Evolutionary conservation across 2,888 invertebrate species (phyloP).

Genomic region (Cyclophora albipunctata): DNA sequence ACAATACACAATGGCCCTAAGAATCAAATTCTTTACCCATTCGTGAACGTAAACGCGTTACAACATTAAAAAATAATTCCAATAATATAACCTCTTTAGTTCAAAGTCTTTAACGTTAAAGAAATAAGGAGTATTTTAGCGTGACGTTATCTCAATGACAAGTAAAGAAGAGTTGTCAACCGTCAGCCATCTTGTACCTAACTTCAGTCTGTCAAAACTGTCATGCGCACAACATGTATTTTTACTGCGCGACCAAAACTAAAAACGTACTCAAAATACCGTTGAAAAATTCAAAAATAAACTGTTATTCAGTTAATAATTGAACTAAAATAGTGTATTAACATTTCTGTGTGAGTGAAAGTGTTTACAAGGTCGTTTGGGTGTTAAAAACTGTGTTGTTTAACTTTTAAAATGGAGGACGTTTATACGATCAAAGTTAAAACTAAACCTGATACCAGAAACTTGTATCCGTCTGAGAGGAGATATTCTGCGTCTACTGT

Average conservation of each 20-base stretch:
- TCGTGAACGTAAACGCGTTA: slow-evolving; percentile 10
- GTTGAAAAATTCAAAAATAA: slow-evolving; percentile 8
- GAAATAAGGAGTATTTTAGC: background rate
- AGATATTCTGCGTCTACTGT: slow-evolving; percentile 81
- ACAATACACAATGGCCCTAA: slow-evolving; percentile 8
- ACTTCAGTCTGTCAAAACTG: slow-evolving; percentile 7
- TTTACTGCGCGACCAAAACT: background rate
- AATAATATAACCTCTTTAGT: background rate
- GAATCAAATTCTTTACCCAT: slow-evolving; percentile 7
- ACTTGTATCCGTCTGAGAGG: slow-evolving; percentile 78
- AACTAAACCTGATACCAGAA: slow-evolving; percentile 75
- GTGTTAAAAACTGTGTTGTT: slow-evolving; percentile 14
- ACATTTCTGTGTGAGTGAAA: background rate
- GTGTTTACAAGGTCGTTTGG: slow-evolving; percentile 12
- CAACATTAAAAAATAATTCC: slow-evolving; percentile 1
- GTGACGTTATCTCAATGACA: background rate
- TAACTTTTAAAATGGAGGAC: slow-evolving; percentile 73
- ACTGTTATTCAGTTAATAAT: background rate
- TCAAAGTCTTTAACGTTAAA: background rate
- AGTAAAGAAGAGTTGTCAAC: background rate
- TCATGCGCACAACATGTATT: slow-evolving; percentile 7
- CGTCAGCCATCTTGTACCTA: background rate
- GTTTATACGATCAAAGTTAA: slow-evolving; percentile 80
- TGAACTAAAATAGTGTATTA: background rate
- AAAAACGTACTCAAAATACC: slow-evolving; percentile 4